phyloP scores from a whole-genome alignment of 2,113 vertebrate species.

The Colistium nudipinnis region DNA sequence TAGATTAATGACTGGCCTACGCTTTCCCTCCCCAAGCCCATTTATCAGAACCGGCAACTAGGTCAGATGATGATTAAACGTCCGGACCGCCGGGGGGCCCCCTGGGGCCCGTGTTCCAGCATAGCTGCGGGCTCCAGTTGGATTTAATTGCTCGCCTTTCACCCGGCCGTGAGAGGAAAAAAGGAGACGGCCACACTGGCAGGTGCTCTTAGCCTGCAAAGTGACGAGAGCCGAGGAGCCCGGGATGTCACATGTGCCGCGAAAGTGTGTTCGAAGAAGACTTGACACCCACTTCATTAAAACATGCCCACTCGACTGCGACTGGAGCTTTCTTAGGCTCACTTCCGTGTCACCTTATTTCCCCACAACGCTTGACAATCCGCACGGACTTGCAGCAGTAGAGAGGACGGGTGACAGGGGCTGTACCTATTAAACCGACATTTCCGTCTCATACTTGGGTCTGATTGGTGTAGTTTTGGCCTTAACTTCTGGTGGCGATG shows the following conservation, averaged over 20 bases:
- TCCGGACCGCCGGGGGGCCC: constrained; percentile 66
- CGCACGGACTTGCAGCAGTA: not conserved
- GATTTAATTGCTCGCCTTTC: constrained; percentile 89
- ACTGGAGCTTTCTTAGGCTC: constrained; percentile 68
- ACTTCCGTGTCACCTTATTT: constrained; percentile 11
- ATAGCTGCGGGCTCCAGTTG: constrained; percentile 81
- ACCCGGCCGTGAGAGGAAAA: constrained; percentile 87
- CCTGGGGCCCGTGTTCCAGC: constrained; percentile 80
- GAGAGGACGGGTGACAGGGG: constrained; percentile 16
- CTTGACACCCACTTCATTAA: constrained; percentile 80
- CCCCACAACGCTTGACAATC: constrained; percentile 35
- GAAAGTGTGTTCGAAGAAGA: constrained; percentile 49
- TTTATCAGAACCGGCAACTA: constrained; percentile 93
- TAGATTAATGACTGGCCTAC: constrained; percentile 93
- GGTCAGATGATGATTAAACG: constrained; percentile 92
- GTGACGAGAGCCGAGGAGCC: constrained; percentile 76
- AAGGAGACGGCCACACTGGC: constrained; percentile 82
- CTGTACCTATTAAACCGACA: constrained; percentile 21
- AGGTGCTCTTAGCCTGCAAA: constrained; percentile 86
- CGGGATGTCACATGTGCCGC: constrained; percentile 74
- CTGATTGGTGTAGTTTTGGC: constrained; percentile 14
- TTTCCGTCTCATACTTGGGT: constrained; percentile 15
- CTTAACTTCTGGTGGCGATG: not conserved
- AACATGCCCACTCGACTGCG: constrained; percentile 83
- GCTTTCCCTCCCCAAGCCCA: constrained; percentile 88